Evolutionary conservation across 2,797 vertebrate species (phyloP), one percentile per base, ranked within the genome.

Genomic region (Brachymystax lenok): DNA sequence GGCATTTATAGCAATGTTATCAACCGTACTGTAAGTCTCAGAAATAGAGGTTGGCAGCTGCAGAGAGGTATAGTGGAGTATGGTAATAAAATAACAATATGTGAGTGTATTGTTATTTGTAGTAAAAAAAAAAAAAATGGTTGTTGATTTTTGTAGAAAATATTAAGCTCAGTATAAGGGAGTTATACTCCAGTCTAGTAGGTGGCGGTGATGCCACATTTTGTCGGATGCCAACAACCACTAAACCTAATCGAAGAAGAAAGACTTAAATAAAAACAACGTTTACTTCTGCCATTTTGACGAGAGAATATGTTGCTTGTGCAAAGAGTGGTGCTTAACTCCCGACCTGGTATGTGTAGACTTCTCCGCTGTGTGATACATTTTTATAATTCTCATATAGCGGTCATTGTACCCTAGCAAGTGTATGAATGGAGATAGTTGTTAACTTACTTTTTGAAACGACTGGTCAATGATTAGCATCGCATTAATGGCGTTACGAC

Each of bases 291-390:
- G 28, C 28, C 35, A 3, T n/a, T 21, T 72, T 46, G 5, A 50
- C 30, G 17, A 5, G 74, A 68, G 14, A 77, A 24, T 24, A 87
- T 87, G 88, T 76, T 88, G 89, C 88, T 82, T 17, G 86, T 90
- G 77, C 86, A 90, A 76, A 90, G 88, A 87, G 88, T 95, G 35
- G 87, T 95, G 51, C 87, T 95, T 12, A 81, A 83, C 78, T 94
- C 92, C 8, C 85, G 92, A 68, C 94, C 94, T 80, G 94, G 94
- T 95, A 79, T 24, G 88, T 56, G n/a, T 75, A 51, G 8, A 3
- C 40, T 3, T 19, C 5, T 30, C 10, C 13, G 73, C 24, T 8
- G 17, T 46, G 59, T 52, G n/a, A 66, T 4, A 61, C 27, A 4
- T 16, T 64, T 74, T 0, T 46, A 3, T 35, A 24, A 13, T 16